These are phyloP conservation scores for Onychomys leucogaster DNA, from an alignment of 2,797 vertebrate genomes.

Conservation along the genomic window DNA sequence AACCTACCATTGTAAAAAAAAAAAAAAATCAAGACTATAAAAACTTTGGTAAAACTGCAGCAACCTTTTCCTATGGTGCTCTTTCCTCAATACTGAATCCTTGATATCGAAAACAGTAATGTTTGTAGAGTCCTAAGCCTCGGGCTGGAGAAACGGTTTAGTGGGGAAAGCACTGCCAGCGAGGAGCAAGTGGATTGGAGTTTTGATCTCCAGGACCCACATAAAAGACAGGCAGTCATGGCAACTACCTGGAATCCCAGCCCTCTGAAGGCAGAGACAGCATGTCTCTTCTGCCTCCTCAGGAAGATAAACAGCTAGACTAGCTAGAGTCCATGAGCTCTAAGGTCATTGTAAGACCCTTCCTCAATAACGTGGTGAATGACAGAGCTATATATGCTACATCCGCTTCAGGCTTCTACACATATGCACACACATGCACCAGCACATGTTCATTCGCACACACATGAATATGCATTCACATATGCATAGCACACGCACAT, in stretches of 20 bases:
- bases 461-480: background rate
- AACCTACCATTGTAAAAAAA: background rate
- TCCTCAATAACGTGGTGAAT: background rate
- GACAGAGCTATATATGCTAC: background rate
- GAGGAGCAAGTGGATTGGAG: background rate
- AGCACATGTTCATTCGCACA: background rate
- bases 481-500: background rate
- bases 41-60: background rate
- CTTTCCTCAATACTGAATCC: background rate
- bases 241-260: background rate
- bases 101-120: background rate
- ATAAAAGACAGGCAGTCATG: background rate
- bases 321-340: too few relatives aligned
- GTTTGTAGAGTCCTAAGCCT: slow-evolving; percentile 2
- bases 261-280: background rate
- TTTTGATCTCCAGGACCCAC: background rate
- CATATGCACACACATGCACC: background rate
- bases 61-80: background rate
- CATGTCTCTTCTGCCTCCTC: background rate
- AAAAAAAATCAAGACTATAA: background rate
- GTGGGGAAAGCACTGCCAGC: background rate
- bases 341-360: too few relatives aligned
- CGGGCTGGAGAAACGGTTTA: background rate
- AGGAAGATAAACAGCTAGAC: background rate
- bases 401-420: background rate